Evolutionary conservation across 2,113 vertebrate genomes (phyloP).

Genomic region (Capreolus pygargus): DNA sequence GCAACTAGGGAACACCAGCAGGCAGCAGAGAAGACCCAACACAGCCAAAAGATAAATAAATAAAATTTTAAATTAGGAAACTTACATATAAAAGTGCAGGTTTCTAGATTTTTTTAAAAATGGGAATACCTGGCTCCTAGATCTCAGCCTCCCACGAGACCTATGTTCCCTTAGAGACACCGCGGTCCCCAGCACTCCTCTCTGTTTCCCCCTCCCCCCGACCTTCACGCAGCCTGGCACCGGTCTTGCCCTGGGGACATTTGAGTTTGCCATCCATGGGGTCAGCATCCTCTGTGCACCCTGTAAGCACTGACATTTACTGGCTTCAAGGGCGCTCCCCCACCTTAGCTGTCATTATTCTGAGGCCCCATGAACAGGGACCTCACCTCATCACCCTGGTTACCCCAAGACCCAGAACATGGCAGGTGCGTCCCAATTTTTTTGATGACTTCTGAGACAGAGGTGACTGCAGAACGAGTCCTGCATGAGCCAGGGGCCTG

Average conservation of each 20-base stretch:
- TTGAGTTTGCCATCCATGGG: background rate
- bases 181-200: accelerated
- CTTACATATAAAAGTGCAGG: background rate
- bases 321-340: background rate
- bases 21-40: background rate
- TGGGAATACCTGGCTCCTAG: background rate
- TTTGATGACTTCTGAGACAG: background rate
- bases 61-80: background rate
- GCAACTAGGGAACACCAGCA: accelerated
- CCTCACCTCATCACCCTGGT: background rate
- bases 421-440: background rate
- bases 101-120: background rate
- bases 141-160: background rate
- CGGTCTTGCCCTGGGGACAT: background rate
- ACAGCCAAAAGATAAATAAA: background rate
- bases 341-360: background rate
- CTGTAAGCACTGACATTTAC: background rate
- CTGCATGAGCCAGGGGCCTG: background rate
- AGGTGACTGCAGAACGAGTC: background rate
- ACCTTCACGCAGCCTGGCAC: background rate
- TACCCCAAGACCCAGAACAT: background rate
- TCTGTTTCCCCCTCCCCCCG: background rate
- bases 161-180: background rate
- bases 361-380: background rate
- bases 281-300: background rate